phyloP scores from a whole-genome alignment of 2,888 invertebrate species.

The Teleiodes luculella region DNA sequence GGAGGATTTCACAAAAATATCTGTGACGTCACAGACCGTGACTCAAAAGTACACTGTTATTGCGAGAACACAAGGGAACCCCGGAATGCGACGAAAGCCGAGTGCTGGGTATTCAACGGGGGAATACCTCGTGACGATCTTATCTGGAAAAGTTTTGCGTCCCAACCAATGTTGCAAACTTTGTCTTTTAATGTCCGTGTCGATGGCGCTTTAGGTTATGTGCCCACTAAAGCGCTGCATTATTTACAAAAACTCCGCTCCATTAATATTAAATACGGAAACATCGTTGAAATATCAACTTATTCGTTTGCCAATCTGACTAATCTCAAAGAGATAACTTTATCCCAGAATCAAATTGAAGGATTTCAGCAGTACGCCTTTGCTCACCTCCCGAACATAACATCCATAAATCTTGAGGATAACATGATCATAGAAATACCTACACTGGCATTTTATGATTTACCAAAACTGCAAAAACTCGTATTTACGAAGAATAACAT shows the following conservation, averaged over 20 bases:
- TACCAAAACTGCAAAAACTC: conserved; percentile 85
- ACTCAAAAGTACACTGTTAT: conserved; percentile 82
- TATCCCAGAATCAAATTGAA: conserved; percentile 85
- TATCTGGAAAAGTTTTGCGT: conserved; percentile 86
- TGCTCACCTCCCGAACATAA: conserved; percentile 84
- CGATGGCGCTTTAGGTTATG: conserved; percentile 82
- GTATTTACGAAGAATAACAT: conserved; percentile 92
- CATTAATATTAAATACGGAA: conserved; percentile 85
- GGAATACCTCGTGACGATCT: conserved; percentile 83
- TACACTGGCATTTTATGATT: conserved; percentile 84
- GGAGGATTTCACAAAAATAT: conserved; percentile 76
- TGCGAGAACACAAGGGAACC: conserved; percentile 79
- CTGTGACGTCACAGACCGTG: conserved; percentile 76
- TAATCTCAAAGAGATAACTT: conserved; percentile 81
- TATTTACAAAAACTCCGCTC: conserved; percentile 82
- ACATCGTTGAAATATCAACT: conserved; percentile 82
- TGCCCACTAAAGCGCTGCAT: conserved; percentile 84
- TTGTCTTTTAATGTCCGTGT: conserved; percentile 85
- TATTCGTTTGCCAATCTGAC: conserved; percentile 87
- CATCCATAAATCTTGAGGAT: conserved; percentile 84
- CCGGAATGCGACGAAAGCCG: conserved; percentile 82
- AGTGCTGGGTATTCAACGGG: conserved; percentile 87
- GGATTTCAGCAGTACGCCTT: conserved; percentile 83
- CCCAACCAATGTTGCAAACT: conserved; percentile 84
- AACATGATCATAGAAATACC: conserved; percentile 87